Base-by-base conservation (phyloP, 2,797 vertebrate species). In the Notamacropus eugenii region DNA sequence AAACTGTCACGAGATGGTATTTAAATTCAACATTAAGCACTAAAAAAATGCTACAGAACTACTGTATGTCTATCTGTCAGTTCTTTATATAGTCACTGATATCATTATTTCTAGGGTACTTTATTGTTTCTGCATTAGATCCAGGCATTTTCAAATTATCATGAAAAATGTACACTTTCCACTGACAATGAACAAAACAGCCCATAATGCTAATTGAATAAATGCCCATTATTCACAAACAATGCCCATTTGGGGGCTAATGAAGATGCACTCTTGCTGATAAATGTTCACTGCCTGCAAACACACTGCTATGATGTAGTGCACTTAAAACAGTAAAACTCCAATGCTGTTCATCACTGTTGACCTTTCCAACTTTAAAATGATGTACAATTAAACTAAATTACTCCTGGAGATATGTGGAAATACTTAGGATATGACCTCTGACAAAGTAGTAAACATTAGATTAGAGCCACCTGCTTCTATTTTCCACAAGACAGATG, bases 391-490 rank as follows among this genome's bases (percentile, higher is more conserved):
- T 91, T 95, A 94, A 92, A 95, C 40, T 91, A 34, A 74, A 13
- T 93, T 92, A 95, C 16, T 90, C 40, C 46, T 87, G 94, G 92
- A 93, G 46, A 34, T 54, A 96, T 0, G 4, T 87, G 50, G 91
- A 94, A 96, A 67, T 59, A 91, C 0, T n/a, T 40, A 94, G 54
- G 96, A 93, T 96, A 97, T 55, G 55, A 87, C 22, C 55, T 95
- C 57, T 96, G 90, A 95, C 92, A 96, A 93, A 98, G 95, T 90
- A 93, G 46, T 62, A 93, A 62, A 95, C 24, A 50, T 92, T 94
- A 95, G 62, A 54, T 93, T 62, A 95, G 94, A 31, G 57, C 92
- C 95, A 34, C 94, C 97, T 94, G 57, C 0, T 97, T 97, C 95
- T 90, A 29, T 91, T 90, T 95, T 92, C 90, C 92, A 54, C 31